Evolutionary conservation across 2,888 invertebrate genomes (phyloP), one percentile per base, ranked within the genome.

Genomic region (Anagyrus pseudococci): DNA sequence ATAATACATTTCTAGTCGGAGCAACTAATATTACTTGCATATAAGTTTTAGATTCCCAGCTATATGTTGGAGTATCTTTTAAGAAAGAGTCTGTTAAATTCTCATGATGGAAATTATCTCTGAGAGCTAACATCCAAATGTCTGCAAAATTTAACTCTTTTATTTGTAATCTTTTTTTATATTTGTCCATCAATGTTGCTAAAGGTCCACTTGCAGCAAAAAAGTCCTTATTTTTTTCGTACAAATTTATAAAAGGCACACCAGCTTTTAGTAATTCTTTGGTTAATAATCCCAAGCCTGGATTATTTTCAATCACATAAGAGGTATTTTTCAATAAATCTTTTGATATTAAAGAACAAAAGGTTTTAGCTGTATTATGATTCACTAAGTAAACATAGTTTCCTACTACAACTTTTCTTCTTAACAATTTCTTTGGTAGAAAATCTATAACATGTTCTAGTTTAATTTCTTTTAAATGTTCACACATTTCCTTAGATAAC

Each of bases 271-370:
- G 76, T 33, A 92, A 74, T 69, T 88, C 83, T 68, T 83, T 77
- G 1, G 89, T 88, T 52, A 91, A 77, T 20, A 87, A 77, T 0
- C 91, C 90, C 44, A 87, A 80, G 0, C 91, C 91, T 1, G 91
- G 88, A 80, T 89, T 89, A 0, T 88, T 82, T 82, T 92, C 91
- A n/a, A 88, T 79, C 17, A 88, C 73, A 2, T 84, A 81, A 49
- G 63, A 62, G 15, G 76, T 71, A n/a, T 76, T 71, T 13, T 73
- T 64, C 23, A 70, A 69, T 22, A 85, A 69, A 64, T 81, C 73
- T 13, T 71, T 69, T 64, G 74, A 75, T n/a, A 86, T 75, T 26
- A 81, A 71, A 23, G 75, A 70, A 2, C 75, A 73, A 59, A 85
- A 82, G 65, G 73, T 65, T 63, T 80, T 78, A 0, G 85, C 85